Evolutionary conservation across 2,113 vertebrate species (phyloP).

Genomic region (Mustelus asterias): DNA sequence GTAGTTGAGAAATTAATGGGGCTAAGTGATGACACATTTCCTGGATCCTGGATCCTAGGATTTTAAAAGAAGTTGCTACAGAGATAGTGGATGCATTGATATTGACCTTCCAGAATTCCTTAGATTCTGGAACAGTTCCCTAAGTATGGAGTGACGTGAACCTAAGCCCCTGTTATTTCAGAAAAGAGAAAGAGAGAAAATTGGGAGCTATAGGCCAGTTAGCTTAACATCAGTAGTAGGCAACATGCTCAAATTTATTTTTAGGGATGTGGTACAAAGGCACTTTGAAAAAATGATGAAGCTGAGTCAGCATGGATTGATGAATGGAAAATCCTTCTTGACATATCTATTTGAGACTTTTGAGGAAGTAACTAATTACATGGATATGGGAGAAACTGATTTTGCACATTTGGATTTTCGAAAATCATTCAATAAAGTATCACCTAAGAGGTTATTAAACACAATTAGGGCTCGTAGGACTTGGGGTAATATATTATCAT

Average conservation of each 20-base stretch:
- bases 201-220: too few species aligned
- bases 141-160: neutral
- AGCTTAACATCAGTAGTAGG: too few species aligned
- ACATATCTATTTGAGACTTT: neutral
- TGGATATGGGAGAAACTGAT: too few species aligned
- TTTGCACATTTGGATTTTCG: neutral
- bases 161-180: neutral
- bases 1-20: neutral
- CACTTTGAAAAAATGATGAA: too few species aligned
- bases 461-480: too few species aligned
- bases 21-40: neutral
- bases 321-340: neutral
- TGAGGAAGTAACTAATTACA: too few species aligned
- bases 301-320: neutral
- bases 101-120: neutral
- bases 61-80: neutral
- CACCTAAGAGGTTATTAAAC: neutral
- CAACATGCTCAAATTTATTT: too few species aligned
- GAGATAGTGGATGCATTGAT: neutral
- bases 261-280: too few species aligned
- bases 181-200: neutral
- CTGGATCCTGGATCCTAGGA: neutral
- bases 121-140: neutral
- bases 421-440: neutral
- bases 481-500: too few species aligned